Evolutionary conservation across 2,797 vertebrate genomes (phyloP), one percentile per base, ranked within the genome.

Genomic region (Rousettus madagascariensis): DNA sequence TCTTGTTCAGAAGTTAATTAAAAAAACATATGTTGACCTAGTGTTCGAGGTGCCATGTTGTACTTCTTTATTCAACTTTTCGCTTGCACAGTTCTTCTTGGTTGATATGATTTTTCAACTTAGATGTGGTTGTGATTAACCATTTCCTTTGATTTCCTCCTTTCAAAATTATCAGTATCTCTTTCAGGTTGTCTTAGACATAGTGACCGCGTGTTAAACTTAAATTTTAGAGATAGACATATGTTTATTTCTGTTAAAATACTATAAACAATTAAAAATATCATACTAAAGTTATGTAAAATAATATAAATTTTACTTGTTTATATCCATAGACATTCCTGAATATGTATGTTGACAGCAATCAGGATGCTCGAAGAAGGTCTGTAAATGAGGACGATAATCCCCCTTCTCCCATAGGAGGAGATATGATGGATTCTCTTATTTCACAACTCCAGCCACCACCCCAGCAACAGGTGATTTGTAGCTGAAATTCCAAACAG

Each of bases 331-430:
- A 99, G 99, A 99, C 99, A 0, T 99, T 99, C 98, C 98, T 99
- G 97, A 99, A 99, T 98, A 99, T 99, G 99, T 99, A 99, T 98
- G 99, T 99, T 86, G 99, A 99, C 98, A 99, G 99, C 98, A 99
- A 99, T 98, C 99, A 99, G 98, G 99, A 99, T 85, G 99, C 99
- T 91, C 99, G 99, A 90, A 98, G 99, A 46, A 99, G 99, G 55
- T 99, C 99, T 0, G 99, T 99, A 96, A 99, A 99, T 65, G 99
- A 99, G 95, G 99, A 99, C 0, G 99, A 99, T 98, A 99, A 99
- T 97, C 99, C 99, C 1, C 99, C 99, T 38, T 99, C 99, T 86
- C 99, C 99, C 26, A 99, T 99, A 59, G 99, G 99, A 51, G 99
- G 98, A 5, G 99, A 99, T 84, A 98, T 99, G 98, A 99, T 99